Percentiles rank a stretch among this genome's conserved stretches.
phyloP scores from a whole-genome alignment of 2,797 vertebrate genomes.

The Periparus ater region DNA sequence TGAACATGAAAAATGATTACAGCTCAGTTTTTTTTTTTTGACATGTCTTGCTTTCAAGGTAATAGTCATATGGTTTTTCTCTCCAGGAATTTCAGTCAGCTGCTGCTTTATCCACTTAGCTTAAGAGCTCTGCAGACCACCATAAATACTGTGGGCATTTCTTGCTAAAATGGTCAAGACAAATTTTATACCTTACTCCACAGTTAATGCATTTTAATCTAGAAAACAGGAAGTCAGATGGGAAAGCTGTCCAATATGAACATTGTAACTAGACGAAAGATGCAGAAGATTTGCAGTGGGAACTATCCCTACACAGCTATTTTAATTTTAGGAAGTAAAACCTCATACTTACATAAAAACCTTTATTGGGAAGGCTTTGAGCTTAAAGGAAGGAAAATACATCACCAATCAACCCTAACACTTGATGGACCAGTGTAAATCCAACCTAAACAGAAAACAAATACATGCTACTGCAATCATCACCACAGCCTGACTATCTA shows the following conservation, averaged over 20 bases:
- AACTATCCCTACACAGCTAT: not conserved
- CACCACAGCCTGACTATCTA: not conserved
- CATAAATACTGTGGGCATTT: not conserved
- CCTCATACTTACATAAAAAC: not conserved
- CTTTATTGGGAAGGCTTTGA: not conserved
- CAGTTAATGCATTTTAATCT: not conserved
- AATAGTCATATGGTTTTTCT: not conserved
- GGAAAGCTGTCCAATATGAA: not conserved
- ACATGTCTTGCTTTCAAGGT: not conserved
- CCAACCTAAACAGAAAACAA: not conserved
- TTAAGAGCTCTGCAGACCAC: not conserved
- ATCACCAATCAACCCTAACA: not conserved
- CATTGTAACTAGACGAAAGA: not conserved
- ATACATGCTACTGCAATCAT: not conserved
- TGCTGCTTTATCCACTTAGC: not conserved
- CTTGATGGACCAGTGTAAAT: not conserved
- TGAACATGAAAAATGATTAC: not conserved
- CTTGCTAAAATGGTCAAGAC: not conserved
- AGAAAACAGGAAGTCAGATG: not conserved
- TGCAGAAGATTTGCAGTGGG: not conserved
- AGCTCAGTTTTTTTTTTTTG: not conserved
- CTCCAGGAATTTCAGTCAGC: not conserved
- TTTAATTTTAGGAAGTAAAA: not conserved
- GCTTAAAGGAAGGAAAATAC: not conserved
- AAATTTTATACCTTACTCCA: not conserved